Conservation (phyloP, 2,113 vertebrate genomes). For the Chionomys nivalis region DNA sequence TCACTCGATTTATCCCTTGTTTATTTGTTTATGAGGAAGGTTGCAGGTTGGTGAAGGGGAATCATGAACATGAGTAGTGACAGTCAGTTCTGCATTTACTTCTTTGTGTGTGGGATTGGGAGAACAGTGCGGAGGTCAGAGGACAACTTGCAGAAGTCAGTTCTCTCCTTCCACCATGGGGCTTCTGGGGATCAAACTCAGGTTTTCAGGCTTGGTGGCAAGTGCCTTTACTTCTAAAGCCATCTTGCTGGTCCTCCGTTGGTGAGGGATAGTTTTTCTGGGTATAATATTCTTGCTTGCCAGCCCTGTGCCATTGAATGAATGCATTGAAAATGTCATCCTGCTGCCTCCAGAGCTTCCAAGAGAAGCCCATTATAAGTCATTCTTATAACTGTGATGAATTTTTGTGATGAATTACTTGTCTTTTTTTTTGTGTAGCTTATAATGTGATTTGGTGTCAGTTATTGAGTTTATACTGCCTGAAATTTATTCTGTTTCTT, state of each 20-base stretch:
- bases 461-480: background rate
- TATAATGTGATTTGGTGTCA: background rate
- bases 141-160: background rate
- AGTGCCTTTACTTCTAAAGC: no score
- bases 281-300: slow-evolving; percentile 12
- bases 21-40: background rate
- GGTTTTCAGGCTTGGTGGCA: background rate
- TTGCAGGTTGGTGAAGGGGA: background rate
- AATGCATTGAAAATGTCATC: background rate
- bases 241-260: no score
- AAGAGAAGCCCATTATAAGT: background rate
- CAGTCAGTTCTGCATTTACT: background rate
- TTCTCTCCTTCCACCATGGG: background rate
- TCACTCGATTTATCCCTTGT: background rate
- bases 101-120: no score
- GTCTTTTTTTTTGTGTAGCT: background rate
- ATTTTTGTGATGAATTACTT: background rate
- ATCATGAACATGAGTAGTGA: no score
- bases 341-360: background rate
- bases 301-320: background rate
- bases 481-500: background rate
- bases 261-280: slow-evolving; percentile 20
- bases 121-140: background rate
- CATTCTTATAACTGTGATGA: background rate
- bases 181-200: no score